A percentile compares a stretch with the other conserved stretches of the same genome.
Conservation (phyloP, 2,113 vertebrate species). For the Galeopterus variegatus region DNA sequence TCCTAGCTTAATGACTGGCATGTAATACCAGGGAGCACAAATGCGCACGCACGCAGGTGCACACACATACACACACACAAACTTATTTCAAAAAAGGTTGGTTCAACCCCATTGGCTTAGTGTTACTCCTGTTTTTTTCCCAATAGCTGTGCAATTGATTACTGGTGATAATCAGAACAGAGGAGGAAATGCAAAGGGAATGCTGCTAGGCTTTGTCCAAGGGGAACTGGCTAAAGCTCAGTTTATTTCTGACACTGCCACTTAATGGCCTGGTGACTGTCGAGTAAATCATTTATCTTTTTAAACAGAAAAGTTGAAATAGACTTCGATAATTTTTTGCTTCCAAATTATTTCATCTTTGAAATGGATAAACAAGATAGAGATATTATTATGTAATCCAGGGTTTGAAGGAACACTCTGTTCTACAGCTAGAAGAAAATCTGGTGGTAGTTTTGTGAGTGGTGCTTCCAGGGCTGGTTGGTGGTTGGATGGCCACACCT, state of each 20-base stretch:
- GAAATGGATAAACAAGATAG: slow-evolving; percentile 54
- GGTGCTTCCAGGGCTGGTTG: not conserved
- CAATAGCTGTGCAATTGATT: not conserved
- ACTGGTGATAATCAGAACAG: not conserved
- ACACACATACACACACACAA: not conserved
- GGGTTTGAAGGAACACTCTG: slow-evolving; percentile 51
- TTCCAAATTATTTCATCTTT: slow-evolving; percentile 57
- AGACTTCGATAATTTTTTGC: not conserved
- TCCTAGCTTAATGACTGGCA: not conserved
- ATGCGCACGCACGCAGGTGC: not conserved
- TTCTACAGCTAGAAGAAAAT: not conserved
- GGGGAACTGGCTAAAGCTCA: not conserved
- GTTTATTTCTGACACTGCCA: not conserved
- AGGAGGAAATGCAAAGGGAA: not conserved
- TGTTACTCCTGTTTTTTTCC: not conserved
- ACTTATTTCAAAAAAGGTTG: not conserved
- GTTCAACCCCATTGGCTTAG: not conserved
- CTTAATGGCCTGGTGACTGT: not conserved
- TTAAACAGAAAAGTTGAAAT: slow-evolving; percentile 42
- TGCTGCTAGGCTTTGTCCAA: not conserved
- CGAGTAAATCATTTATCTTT: not conserved
- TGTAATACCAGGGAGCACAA: accelerated
- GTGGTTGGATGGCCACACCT: not conserved
- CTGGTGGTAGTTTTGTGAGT: not conserved
- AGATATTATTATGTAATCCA: slow-evolving; percentile 48